Conservation (phyloP, 2,888 invertebrate genomes). For the Augiades crinisus region DNA sequence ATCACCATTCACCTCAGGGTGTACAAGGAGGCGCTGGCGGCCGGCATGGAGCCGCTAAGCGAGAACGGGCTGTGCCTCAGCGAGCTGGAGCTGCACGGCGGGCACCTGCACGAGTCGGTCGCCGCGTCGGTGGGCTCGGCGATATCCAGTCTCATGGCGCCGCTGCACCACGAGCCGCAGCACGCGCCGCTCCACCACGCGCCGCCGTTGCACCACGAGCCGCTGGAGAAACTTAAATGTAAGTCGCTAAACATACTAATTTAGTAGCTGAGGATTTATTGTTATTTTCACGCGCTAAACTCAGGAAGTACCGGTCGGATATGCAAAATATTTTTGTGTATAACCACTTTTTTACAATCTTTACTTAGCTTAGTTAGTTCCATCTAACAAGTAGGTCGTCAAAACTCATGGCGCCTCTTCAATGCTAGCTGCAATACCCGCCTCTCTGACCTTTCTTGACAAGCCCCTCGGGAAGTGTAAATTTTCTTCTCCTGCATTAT, state of each 20-base stretch:
- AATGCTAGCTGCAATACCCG: too few species aligned
- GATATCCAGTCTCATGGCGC: slow-evolving; percentile 80
- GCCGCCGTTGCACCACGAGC: slow-evolving; percentile 85
- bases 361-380: too few species aligned
- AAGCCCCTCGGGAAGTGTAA: too few species aligned
- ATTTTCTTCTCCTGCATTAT: too few species aligned
- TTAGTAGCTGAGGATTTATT: too few species aligned
- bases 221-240: slow-evolving; percentile 90
- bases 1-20: slow-evolving; percentile 79
- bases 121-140: slow-evolving; percentile 77
- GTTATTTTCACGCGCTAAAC: too few species aligned
- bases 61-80: slow-evolving; percentile 88
- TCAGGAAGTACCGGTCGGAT: too few species aligned
- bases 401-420: too few species aligned
- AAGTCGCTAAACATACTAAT: slow-evolving; percentile 64
- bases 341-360: too few species aligned
- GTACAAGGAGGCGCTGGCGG: slow-evolving; percentile 83
- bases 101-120: slow-evolving; percentile 76
- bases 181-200: slow-evolving; percentile 83
- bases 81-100: slow-evolving; percentile 83
- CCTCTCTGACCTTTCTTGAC: too few species aligned
- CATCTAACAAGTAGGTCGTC: too few species aligned
- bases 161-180: slow-evolving; percentile 79
- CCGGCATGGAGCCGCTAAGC: slow-evolving; percentile 85
- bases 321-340: too few species aligned